Base-by-base conservation (phyloP, 2,113 vertebrate species). In the Agapornis roseicollis region DNA sequence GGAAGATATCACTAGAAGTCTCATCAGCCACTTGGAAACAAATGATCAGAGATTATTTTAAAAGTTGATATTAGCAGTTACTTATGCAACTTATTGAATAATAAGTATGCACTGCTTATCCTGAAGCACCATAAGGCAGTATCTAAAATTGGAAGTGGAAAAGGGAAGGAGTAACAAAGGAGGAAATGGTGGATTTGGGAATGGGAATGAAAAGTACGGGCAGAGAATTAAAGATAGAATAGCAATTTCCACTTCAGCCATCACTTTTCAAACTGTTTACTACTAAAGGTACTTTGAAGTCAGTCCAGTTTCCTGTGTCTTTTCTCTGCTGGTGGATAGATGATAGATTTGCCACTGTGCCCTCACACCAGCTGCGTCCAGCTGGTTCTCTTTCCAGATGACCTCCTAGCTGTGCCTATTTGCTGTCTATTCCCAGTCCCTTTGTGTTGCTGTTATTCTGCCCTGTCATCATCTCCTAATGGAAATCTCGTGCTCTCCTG, bases 301-400 rank as follows among this genome's bases (percentile, higher is more conserved):
- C 70, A 72, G 37, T 39, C 70, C 87, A 85, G 56, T 66, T 74
- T 90, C 87, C 81, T 49, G n/a, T 70, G 70, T 94, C 78, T 92
- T 91, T 79, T 88, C 84, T 85, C 44, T 88, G 89, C 58, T 93
- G 49, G 87, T 80, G 85, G 89, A 88, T 89, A 92, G 81, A 91
- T 87, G 94, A 96, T 50, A 95, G 73, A 95, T 96, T 96, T 95
- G 91, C 93, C 66, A 80, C 70, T 70, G 63, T 96, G 91, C 91
- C 91, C 91, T 93, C 53, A 82, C 31, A 89, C 61, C 70, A 91
- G 53, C 41, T 63, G 35, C 63, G 91, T 91, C 84, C 87, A 95
- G 87, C 87, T 88, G 78, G 25, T 82, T 96, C 63, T 82, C 55
- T 85, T 94, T 95, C 66, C 44, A 93, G 82, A 91, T 85, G 66